Evolutionary conservation across 2,797 vertebrate species (phyloP), one percentile per base, ranked within the genome.

Genomic region (Anabacerthia variegaticeps): DNA sequence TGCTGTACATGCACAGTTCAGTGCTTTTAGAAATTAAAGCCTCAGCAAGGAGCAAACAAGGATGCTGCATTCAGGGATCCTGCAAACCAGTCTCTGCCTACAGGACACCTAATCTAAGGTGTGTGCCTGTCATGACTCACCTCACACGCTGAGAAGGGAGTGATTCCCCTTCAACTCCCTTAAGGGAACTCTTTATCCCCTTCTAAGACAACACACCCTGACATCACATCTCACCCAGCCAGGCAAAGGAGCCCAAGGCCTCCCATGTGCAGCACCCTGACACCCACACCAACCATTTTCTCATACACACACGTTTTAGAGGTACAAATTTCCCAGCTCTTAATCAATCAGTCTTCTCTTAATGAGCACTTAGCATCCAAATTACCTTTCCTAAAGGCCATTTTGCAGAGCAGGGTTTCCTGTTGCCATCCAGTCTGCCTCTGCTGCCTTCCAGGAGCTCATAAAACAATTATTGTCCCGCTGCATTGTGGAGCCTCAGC

Each of bases 391-490:
- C 92, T 84, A 84, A 90, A 94, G 75, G 92, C 80, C 62, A 66
- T 81, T 88, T 72, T 62, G 32, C 65, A 80, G 71, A 80, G 63
- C 37, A 88, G 37, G 34, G 43, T 79, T 94, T 95, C 89, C 85
- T 71, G 73, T 36, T 88, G 82, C 87, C 90, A 96, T 78, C 78
- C 84, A 94, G 83, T n/a, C 92, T 95, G 91, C 77, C 92, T 87
- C 78, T 92, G 74, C 86, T 71, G 91, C 92, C 92, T 95, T 96
- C 88, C 93, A 96, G 82, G 74, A 94, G 82, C 77, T 89, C 86
- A 89, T 91, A 95, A 95, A 94, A 89, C 95, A 92, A 94, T 96
- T 93, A 94, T 71, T 94, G 89, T 88, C 94, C 91, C 58, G 34
- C 75, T 73, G 81, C 82, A 88, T 77, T 63, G 90, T 90, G 85